Evolutionary conservation across 2,888 invertebrate genomes (phyloP), one percentile per base, ranked within the genome.

Genomic region (Antheraea yamamai): DNA sequence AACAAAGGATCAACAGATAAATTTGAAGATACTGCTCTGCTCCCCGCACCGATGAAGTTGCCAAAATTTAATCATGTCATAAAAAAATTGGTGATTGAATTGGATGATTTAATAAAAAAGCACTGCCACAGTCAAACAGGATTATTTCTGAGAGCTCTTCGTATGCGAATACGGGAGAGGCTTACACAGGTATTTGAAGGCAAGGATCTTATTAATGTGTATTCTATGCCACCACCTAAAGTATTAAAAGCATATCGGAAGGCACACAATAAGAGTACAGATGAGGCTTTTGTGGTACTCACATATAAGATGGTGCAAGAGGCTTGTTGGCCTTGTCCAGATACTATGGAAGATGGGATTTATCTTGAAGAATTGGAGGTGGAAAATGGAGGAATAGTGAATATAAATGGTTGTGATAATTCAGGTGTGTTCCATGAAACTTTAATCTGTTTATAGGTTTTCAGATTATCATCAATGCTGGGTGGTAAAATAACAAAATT

Each of bases 321-420:
- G 0, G 70, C 70, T n/a, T 70, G 70, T 39, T 70, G 70, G 70
- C 70, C 70, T 12, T 8, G 10, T 7, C 1, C 23, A 8, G 70
- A 70, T n/a, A 70, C 35, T 10, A 39, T 70, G 35, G 39, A 18
- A n/a, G 39, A 70, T 70, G 70, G 70, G 20, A 0, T 20, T n/a
- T 70, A 70, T 39, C n/a, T 20, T 39, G 70, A 70, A 70, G 70
- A 70, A 70, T n/a, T 70, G 20, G 39, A 39, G 4, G 20, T n/a
- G n/a, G 20, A 70, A n/a, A 39, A 70, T 39, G n/a, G n/a, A 39
- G n/a, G 12, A 12, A 1, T 6, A 70, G 12, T n/a, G 3, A 12
- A 70, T 39, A 39, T n/a, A 70, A 39, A 70, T 30, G 12, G 4
- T 26, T 30, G 16, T 26, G 64, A 8, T 30, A 26, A 66, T 66